Conservation (phyloP, 2,888 invertebrate genomes). For the Byasa hedistus region DNA sequence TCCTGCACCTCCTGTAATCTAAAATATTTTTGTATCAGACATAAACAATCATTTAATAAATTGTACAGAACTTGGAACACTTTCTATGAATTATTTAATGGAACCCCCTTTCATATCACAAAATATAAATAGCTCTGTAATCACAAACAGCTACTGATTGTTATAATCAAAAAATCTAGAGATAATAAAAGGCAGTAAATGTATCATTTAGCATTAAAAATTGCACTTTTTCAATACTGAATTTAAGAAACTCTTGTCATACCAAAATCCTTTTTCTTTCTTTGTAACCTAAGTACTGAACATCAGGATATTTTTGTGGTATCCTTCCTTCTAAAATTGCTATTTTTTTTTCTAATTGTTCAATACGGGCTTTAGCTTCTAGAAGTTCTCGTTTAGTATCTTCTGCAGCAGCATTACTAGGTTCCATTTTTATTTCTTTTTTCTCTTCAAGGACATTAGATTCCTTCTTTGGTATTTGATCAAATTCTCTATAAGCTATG, state of each 20-base stretch:
- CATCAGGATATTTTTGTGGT: conserved; percentile 92
- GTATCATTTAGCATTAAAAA: too few relatives aligned
- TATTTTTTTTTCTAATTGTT: conserved; percentile 86
- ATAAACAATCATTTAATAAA: background rate
- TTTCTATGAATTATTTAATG: background rate
- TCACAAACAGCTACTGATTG: background rate
- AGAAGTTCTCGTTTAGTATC: conserved; percentile 73
- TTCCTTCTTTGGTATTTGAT: conserved; percentile 49
- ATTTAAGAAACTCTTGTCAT: conserved; percentile 40
- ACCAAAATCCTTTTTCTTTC: conserved; percentile 95
- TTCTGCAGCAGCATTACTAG: conserved; percentile 42
- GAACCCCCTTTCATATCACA: background rate
- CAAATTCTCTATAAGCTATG: conserved; percentile 53
- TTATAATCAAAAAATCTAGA: background rate
- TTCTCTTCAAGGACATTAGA: conserved; percentile 44
- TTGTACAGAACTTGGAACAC: background rate
- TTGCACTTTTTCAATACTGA: background rate
- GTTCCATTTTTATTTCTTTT: conserved; percentile 40
- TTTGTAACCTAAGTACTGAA: conserved; percentile 94
- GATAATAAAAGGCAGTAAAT: background rate
- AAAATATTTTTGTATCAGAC: conserved; percentile 31
- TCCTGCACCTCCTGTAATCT: conserved; percentile 97
- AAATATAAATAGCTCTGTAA: background rate
- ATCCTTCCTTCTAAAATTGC: conserved; percentile 85
- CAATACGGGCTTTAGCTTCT: conserved; percentile 83